Conservation (phyloP, 2,113 vertebrate genomes). For the Labeo rohita region DNA sequence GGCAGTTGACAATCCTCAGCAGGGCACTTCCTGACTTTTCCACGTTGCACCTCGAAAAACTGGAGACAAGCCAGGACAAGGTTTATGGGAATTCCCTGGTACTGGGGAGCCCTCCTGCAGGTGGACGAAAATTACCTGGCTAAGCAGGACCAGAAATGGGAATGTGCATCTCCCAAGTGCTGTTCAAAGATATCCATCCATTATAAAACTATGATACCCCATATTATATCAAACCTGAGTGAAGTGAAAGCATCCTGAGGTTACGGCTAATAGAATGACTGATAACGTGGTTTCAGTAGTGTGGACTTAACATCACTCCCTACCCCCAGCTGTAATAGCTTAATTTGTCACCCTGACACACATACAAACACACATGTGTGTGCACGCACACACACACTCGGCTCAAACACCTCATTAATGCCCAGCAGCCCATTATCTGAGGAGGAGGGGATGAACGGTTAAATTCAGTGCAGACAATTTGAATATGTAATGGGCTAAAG, state of each 20-base stretch:
- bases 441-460: slow-evolving; percentile 64
- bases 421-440: slow-evolving; percentile 67
- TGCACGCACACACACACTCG: slow-evolving; percentile 49
- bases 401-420: slow-evolving; percentile 77
- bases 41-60: slow-evolving; percentile 57
- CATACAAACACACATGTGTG: slow-evolving; percentile 6
- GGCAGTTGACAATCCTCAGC: slow-evolving; percentile 63
- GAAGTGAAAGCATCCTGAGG: slow-evolving; percentile 11
- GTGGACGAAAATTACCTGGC: not conserved
- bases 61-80: slow-evolving; percentile 67
- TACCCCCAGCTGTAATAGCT: slow-evolving; percentile 67
- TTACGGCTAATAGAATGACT: slow-evolving; percentile 23
- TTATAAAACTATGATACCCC: not conserved
- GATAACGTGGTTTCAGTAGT: slow-evolving; percentile 20
- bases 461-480: slow-evolving; percentile 74
- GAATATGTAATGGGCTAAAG: slow-evolving; percentile 76
- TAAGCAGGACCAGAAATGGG: slow-evolving; percentile 51
- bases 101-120: slow-evolving; percentile 57
- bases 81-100: slow-evolving; percentile 72
- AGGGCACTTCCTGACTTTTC: slow-evolving; percentile 64
- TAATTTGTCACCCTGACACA: slow-evolving; percentile 72
- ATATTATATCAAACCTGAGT: not conserved
- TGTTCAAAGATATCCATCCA: not conserved
- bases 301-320: slow-evolving; percentile 62
- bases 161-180: slow-evolving; percentile 17